phyloP scores from a whole-genome alignment of 1,140 invertebrate genomes.

The Sitophilus oryzae region DNA sequence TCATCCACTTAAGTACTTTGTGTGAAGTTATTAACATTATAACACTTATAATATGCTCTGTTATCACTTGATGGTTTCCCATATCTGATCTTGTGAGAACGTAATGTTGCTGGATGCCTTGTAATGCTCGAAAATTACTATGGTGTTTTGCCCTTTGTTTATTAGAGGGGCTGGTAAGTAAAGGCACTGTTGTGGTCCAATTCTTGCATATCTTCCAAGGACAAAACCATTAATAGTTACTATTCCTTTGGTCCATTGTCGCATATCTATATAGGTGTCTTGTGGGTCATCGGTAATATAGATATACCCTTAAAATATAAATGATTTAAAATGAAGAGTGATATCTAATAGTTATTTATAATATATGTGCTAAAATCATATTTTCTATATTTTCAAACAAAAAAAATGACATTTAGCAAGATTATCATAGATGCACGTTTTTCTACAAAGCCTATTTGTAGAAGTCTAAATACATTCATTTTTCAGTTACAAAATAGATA shows the following conservation, averaged over 20 bases:
- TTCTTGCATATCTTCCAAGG: slow-evolving; percentile 52
- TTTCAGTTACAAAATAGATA: no score
- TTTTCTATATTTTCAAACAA: no score
- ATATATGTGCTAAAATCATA: no score
- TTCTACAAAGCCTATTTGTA: no score
- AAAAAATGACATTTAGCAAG: no score
- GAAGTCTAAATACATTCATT: no score
- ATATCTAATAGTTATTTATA: no score
- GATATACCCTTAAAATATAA: not conserved
- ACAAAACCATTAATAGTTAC: slow-evolving; percentile 62
- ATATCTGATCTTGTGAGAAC: slow-evolving; percentile 29
- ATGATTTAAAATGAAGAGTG: no score
- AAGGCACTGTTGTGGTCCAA: slow-evolving; percentile 54
- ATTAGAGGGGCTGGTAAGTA: slow-evolving; percentile 56
- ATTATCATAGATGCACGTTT: no score
- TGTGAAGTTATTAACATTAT: no score
- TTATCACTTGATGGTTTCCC: slow-evolving; percentile 6
- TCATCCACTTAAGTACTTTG: no score
- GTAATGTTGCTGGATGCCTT: slow-evolving; percentile 21
- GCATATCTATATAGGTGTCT: slow-evolving; percentile 43
- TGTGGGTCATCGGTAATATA: not conserved
- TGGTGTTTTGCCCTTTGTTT: slow-evolving; percentile 47
- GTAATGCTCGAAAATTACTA: slow-evolving; percentile 43
- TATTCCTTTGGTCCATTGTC: slow-evolving; percentile 51
- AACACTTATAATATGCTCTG: no score